Base-by-base conservation (phyloP, 2,113 vertebrate species). In the Oryzias celebensis region DNA sequence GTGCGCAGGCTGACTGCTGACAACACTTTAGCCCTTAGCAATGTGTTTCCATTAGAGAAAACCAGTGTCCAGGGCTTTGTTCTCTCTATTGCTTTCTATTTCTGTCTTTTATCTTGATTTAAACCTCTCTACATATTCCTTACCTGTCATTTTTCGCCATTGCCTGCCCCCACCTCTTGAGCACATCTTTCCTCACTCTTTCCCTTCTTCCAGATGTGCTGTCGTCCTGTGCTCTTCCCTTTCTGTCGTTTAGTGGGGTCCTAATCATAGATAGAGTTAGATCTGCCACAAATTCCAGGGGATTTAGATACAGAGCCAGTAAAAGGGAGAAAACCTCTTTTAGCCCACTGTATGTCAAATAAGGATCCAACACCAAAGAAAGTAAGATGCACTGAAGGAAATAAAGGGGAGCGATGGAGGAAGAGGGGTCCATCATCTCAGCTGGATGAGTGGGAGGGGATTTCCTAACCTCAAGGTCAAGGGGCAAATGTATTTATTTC, bases 31-130 rank as follows among this genome's bases (percentile, higher is more conserved):
- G 94, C 94, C 94, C 94, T 94, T 93, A 94, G 93, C 94, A 92
- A 95, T 96, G 96, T 95, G 95, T 98, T 98, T 98, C 94, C 94
- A 96, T 97, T 96, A 98, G 94, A 88, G 91, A 91, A 90, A 92
- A 84, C 87, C 92, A 90, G 91, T 91, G 92, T 96, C 95, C 93
- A 90, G 94, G 92, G 94, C 90, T 92, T 96, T 95, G 93, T 92
- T 91, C 91, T 92, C 90, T 93, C 93, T 93, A 93, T 97, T 96
- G 94, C 95, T 94, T 96, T 96, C 92, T 93, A 96, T 94, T 95
- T 95, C 93, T 95, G 92, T 96, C 94, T 95, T 96, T 96, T 95
- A 96, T 96, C 94, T 96, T 98, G 93, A 98, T 96, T 96, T 91
- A 92, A 95, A 94, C 92, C 93, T 86, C 91, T 90, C 93, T 92